Percentiles rank a stretch among this genome's conserved stretches.
Evolutionary conservation across 35 echinoderm and acorn worm genomes (phyloP).

Genomic region (Holothuria glaberrima): DNA sequence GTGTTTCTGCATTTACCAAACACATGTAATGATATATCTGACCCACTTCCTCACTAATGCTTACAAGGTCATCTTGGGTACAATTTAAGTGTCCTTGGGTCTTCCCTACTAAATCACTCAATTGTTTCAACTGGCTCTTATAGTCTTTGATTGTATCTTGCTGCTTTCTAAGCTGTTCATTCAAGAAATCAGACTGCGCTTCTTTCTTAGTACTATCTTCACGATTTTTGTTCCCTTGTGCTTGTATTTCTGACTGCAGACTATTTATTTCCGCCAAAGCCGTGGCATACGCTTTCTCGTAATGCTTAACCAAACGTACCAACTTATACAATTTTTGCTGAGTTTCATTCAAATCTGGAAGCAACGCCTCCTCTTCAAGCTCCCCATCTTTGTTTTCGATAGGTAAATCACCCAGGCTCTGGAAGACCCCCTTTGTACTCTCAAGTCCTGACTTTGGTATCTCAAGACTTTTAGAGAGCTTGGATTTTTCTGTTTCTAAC

Average conservation of each 20-base stretch:
- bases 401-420: slow-evolving; percentile 72
- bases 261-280: slow-evolving; percentile 69
- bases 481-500: slow-evolving; percentile 83
- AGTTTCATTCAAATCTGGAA: slow-evolving; percentile 68
- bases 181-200: slow-evolving; percentile 79
- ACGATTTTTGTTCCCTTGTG: slow-evolving; percentile 50
- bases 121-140: slow-evolving; percentile 76
- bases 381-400: slow-evolving; percentile 48
- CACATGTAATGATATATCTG: slow-evolving; percentile 94
- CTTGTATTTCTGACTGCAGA: slow-evolving; percentile 65
- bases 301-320: slow-evolving; percentile 64
- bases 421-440: slow-evolving; percentile 75
- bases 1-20: slow-evolving; percentile 89
- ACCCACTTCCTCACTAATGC: slow-evolving; percentile 88
- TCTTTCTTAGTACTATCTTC: slow-evolving; percentile 75
- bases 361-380: slow-evolving; percentile 56
- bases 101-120: slow-evolving; percentile 78
- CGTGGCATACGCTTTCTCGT: slow-evolving; percentile 81
- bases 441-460: slow-evolving; percentile 74
- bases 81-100: slow-evolving; percentile 90
- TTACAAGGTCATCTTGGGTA: slow-evolving; percentile 92
- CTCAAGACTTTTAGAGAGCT: slow-evolving; percentile 74
- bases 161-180: slow-evolving; percentile 81
- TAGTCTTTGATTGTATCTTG: slow-evolving; percentile 77
- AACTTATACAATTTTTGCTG: slow-evolving; percentile 72